phyloP scores from a whole-genome alignment of 2,888 invertebrate genomes.

The Azorinus chamasolen region DNA sequence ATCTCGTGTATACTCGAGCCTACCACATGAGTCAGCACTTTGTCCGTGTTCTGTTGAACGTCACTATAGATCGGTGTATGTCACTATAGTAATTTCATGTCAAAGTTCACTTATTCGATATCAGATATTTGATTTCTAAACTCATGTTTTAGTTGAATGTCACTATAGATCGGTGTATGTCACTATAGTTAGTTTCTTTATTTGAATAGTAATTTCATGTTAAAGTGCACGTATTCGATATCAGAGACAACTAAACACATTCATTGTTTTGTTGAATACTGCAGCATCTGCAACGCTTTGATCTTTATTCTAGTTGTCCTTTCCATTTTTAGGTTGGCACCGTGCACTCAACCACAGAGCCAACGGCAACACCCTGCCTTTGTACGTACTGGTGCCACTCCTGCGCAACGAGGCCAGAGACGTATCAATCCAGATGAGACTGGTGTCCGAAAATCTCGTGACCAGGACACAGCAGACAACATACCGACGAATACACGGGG shows the following conservation, averaged over 20 bases:
- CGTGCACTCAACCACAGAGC: constrained; percentile 13
- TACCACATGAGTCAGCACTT: too few relatives aligned
- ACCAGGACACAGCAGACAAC: not conserved
- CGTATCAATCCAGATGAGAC: too few relatives aligned
- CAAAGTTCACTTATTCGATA: too few relatives aligned
- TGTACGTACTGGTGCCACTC: constrained; percentile 23
- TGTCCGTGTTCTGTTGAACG: too few relatives aligned
- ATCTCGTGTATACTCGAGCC: too few relatives aligned
- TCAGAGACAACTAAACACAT: not conserved
- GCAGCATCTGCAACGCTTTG: not conserved
- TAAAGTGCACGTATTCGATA: not conserved
- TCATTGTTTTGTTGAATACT: not conserved
- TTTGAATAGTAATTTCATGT: not conserved
- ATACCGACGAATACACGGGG: constrained; percentile 1
- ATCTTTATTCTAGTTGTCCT: not conserved
- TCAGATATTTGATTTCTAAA: too few relatives aligned
- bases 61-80: too few relatives aligned
- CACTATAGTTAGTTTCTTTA: too few relatives aligned
- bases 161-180: too few relatives aligned
- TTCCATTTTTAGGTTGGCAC: constrained; percentile 15
- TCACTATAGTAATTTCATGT: too few relatives aligned
- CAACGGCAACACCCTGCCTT: not conserved
- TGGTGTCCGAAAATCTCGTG: not conserved
- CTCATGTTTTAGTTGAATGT: too few relatives aligned
- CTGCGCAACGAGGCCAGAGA: not conserved